Evolutionary conservation across 37 sponge, comb jelly and placozoan genomes (phyloP).

Genomic region (Beroe ovata): DNA sequence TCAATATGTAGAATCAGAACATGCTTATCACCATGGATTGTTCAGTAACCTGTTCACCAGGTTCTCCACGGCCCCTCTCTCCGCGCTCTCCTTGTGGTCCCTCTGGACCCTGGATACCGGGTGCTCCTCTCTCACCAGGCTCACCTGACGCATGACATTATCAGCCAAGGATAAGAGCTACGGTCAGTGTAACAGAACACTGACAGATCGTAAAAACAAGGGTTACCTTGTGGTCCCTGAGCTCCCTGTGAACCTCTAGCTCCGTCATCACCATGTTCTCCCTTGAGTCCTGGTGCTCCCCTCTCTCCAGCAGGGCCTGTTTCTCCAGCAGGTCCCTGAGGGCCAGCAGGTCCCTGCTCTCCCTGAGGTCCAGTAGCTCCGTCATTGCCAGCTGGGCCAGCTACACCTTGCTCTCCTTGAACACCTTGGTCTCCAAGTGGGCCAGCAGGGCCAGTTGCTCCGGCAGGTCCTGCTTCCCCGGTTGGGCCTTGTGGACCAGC

Average conservation of each 20-base stretch:
- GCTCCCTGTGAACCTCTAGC: neutral
- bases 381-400: neutral
- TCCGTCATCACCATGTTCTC: neutral
- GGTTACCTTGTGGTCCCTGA: neutral
- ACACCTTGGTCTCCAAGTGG: conserved; percentile 4
- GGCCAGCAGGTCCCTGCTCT: conserved; percentile 3
- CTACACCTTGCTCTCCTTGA: neutral
- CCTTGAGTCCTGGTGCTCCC: neutral
- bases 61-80: neutral
- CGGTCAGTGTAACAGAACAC: no score
- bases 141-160: neutral
- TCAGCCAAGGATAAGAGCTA: no score
- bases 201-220: no score
- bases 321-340: neutral
- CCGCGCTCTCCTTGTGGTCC: conserved; percentile 44
- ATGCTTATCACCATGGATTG: neutral
- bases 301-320: neutral
- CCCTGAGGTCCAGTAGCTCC: conserved; percentile 18
- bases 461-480: conserved; percentile 29
- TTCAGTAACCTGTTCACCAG: conserved; percentile 49
- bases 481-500: neutral
- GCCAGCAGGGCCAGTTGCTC: conserved; percentile 4
- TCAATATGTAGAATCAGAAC: neutral
- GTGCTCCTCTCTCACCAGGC: neutral
- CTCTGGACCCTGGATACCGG: conserved; percentile 3